Conservation (phyloP, 1,140 invertebrate species). For the Cydia strobilella region DNA sequence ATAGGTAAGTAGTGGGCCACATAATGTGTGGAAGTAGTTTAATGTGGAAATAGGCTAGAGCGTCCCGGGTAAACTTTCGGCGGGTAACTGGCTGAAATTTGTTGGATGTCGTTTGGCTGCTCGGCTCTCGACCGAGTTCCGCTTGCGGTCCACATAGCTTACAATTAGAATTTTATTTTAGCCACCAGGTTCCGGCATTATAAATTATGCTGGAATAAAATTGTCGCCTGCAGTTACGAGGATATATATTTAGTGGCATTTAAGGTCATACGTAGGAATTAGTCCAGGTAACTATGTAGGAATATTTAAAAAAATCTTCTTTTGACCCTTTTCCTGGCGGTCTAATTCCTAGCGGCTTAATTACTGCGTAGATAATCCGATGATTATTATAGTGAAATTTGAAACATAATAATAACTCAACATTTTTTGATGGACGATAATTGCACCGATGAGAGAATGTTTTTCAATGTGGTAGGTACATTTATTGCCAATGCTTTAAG, state of each 20-base stretch:
- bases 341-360: no score
- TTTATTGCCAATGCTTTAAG: no score
- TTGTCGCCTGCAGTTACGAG: not conserved
- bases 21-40: not conserved
- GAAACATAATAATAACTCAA: no score
- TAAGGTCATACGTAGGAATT: not conserved
- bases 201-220: not conserved
- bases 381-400: no score
- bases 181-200: not conserved
- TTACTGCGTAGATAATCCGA: no score
- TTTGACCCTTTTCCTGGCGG: no score
- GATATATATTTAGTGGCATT: not conserved
- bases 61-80: slow-evolving; percentile 41
- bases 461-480: no score
- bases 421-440: no score
- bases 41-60: slow-evolving; percentile 38
- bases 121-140: slow-evolving; percentile 39
- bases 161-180: slow-evolving; percentile 46
- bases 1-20: not conserved
- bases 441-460: no score
- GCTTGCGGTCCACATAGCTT: slow-evolving; percentile 39
- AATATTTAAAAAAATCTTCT: no score
- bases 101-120: slow-evolving; percentile 40
- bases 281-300: not conserved
- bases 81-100: slow-evolving; percentile 50